Percentiles rank a stretch among this genome's conserved stretches.
These are phyloP conservation scores for Sycobia sp. DNA, from an alignment of 1,140 invertebrate species.

Conservation along the genomic window DNA sequence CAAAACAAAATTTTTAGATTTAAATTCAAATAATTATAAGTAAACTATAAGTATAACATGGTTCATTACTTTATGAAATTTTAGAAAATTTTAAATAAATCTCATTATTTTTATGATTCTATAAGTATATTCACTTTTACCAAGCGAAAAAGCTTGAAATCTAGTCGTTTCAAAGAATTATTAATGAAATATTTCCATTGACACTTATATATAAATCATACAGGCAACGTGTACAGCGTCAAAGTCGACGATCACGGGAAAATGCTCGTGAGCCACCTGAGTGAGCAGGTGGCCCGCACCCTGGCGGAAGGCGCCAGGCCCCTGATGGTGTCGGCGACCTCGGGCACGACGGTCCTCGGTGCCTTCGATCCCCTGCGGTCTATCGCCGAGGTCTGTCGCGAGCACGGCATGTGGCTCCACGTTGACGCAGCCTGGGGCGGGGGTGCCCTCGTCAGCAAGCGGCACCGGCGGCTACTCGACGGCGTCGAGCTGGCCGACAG, in stretches of 20 bases:
- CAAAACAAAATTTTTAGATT: too few species aligned
- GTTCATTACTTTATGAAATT: too few species aligned
- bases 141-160: too few species aligned
- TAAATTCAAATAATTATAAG: too few species aligned
- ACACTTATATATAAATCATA: too few species aligned
- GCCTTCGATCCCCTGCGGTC: slow-evolving; percentile 87
- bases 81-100: too few species aligned
- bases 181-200: too few species aligned
- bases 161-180: too few species aligned
- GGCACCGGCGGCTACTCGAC: slow-evolving; percentile 76
- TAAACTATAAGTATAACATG: too few species aligned
- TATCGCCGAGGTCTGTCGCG: slow-evolving; percentile 81
- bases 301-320: slow-evolving; percentile 74
- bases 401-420: slow-evolving; percentile 90
- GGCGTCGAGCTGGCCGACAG: slow-evolving; percentile 87
- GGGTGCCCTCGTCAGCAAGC: slow-evolving; percentile 83
- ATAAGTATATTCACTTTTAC: too few species aligned
- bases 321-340: slow-evolving; percentile 88
- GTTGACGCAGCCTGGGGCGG: slow-evolving; percentile 96
- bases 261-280: slow-evolving; percentile 77
- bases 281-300: slow-evolving; percentile 70
- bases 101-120: too few species aligned
- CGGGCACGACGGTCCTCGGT: slow-evolving; percentile 83
- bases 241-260: slow-evolving; percentile 76
- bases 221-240: slow-evolving; percentile 74